Base-by-base conservation (phyloP, 1,140 invertebrate genomes). In the Mylabris phalerata region DNA sequence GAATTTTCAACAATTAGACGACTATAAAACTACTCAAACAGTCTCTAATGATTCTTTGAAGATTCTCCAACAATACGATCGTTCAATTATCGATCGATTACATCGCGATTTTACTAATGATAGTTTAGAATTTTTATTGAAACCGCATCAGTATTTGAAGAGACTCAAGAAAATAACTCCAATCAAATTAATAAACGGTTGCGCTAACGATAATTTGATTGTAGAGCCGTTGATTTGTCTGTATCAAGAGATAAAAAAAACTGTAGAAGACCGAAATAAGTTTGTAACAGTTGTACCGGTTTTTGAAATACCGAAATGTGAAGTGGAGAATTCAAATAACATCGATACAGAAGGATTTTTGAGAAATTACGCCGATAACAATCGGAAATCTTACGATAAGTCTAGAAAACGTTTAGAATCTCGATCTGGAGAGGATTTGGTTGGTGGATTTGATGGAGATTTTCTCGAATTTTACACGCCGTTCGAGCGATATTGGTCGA, bases 401-500 rank as follows among this genome's bases (percentile, higher is more conserved):
- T 27, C 9, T 13, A 55, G 24, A 19, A 19, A 52, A 55, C 27
- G 24, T 24, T 9, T 10, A 45, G 10, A 54, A 59, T 42, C 57
- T 46, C 24, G 10, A 50, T 25, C 40, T 46, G 5, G 50, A 57
- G 27, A 24, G 9, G 26, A 39, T 46, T 13, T 9, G 24, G 48
- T 11, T 32, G 32, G 32, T 32, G 7, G 7, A 5, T 32, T 32
- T 5, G 32, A 32, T 3, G 41, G 48, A 43, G 45, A 9, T 48
- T 57, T 59, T 38, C 9, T 43, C 42, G 52, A 49, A 3, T 62
- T 66, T 52, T 69, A 67, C 41, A 55, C 61, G 39, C 63, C 66
- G 4, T 64, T 55, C 32, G 63, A 64, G 50, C 49, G 67, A 3
- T 68, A 63, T 57, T 71, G 68, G 66, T 49, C 67, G 27, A 63